Evolutionary conservation across 23 tunicate species (phyloP).

Genomic region (Ascidia mentula): DNA sequence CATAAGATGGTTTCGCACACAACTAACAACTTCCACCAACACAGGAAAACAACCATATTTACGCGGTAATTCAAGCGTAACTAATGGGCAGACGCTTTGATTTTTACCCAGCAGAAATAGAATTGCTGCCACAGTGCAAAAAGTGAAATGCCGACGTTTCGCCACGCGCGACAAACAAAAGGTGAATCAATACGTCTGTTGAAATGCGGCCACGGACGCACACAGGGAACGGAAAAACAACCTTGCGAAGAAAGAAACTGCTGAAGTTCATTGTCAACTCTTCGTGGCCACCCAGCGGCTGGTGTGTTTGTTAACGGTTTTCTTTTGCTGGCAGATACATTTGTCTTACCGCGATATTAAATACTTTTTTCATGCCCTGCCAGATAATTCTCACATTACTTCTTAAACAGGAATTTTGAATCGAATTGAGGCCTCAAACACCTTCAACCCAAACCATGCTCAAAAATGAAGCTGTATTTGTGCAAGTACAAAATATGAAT

Average conservation of each 20-base stretch:
- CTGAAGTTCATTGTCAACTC: no score
- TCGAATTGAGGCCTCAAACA: no score
- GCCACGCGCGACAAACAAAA: neutral
- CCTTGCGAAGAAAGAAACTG: neutral
- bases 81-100: neutral
- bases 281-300: no score
- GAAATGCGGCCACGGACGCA: neutral
- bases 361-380: no score
- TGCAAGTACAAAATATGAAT: no score
- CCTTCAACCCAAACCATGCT: no score
- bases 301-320: no score
- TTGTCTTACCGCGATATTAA: no score
- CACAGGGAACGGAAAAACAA: neutral
- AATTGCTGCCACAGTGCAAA: neutral
- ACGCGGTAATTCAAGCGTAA: neutral
- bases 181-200: neutral
- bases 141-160: neutral
- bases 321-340: no score
- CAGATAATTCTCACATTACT: no score
- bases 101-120: neutral
- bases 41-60: slow-evolving; percentile 11
- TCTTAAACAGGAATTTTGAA: no score
- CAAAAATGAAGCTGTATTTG: no score
- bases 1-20: neutral
- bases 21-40: neutral